Percentiles rank a stretch among this genome's conserved stretches.
phyloP scores from a whole-genome alignment of 64 coral and sea anemone species.

The Montipora cactus region DNA sequence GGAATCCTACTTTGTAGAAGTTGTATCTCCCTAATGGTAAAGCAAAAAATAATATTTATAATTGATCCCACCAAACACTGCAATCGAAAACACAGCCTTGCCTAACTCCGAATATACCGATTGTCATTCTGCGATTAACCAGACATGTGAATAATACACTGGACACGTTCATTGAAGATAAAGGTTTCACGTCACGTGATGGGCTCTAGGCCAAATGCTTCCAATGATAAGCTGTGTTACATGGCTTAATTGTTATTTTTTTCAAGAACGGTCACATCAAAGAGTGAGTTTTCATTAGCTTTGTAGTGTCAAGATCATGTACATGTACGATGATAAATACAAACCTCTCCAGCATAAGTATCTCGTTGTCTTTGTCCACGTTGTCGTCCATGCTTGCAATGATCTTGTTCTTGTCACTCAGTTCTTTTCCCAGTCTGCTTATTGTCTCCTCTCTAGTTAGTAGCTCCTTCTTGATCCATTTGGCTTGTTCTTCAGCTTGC shows the following conservation, averaged over 20 bases:
- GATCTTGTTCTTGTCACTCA: conserved; percentile 19
- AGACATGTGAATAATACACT: neutral
- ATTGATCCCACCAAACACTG: too few species aligned
- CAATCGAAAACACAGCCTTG: too few species aligned
- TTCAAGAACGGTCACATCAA: neutral
- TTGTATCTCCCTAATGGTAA: conserved; percentile 21
- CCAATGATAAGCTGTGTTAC: too few species aligned
- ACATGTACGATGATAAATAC: neutral
- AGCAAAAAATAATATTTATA: neutral
- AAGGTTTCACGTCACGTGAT: too few species aligned
- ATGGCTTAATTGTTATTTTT: too few species aligned
- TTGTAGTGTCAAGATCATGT: neutral
- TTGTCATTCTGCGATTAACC: neutral
- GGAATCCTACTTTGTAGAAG: conserved; percentile 48
- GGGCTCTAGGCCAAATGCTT: too few species aligned
- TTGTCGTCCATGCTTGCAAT: neutral
- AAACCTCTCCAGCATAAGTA: conserved; percentile 20
- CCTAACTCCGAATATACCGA: too few species aligned
- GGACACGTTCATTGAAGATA: too few species aligned
- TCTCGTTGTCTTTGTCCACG: conserved; percentile 37
- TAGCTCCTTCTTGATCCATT: conserved; percentile 44
- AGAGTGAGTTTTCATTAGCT: neutral
- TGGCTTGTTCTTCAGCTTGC: conserved; percentile 41
- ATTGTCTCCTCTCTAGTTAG: conserved; percentile 41
- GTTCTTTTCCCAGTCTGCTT: conserved; percentile 38